Conservation (phyloP, 2,888 invertebrate genomes). For the Himalopsyche tibetana region DNA sequence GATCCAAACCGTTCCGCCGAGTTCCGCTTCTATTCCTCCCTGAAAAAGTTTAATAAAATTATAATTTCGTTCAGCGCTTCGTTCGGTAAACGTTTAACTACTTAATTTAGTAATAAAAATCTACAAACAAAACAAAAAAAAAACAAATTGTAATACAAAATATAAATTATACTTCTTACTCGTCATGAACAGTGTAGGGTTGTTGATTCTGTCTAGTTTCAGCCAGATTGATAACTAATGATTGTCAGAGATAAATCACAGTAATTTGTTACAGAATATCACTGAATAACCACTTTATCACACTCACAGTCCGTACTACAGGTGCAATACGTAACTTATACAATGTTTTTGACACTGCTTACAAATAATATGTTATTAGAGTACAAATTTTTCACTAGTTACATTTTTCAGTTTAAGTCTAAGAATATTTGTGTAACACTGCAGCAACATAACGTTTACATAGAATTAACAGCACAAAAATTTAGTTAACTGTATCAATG, state of each 20-base stretch:
- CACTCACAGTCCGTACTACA: neutral
- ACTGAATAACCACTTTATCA: slow-evolving; percentile 20
- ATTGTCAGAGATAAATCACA: slow-evolving; percentile 39
- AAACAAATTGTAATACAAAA: slow-evolving; percentile 9
- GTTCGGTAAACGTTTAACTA: neutral
- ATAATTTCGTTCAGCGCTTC: neutral
- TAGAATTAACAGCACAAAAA: too few species aligned
- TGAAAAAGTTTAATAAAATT: slow-evolving; percentile 67
- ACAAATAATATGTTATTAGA: too few species aligned
- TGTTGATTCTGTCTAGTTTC: slow-evolving; percentile 7
- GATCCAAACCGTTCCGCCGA: slow-evolving; percentile 89
- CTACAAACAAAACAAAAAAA: slow-evolving; percentile 36
- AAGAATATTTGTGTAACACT: too few species aligned
- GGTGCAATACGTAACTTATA: too few species aligned
- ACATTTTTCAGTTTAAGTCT: too few species aligned
- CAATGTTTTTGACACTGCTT: too few species aligned
- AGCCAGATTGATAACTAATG: slow-evolving; percentile 30
- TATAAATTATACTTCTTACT: slow-evolving; percentile 35
- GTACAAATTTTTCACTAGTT: too few species aligned
- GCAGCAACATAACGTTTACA: too few species aligned
- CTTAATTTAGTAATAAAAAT: neutral
- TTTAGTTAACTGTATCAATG: too few species aligned
- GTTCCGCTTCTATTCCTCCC: slow-evolving; percentile 86
- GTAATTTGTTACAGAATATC: slow-evolving; percentile 32
- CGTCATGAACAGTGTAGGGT: slow-evolving; percentile 16